Percentiles rank a stretch among this genome's conserved stretches.
Evolutionary conservation across 2,797 vertebrate genomes (phyloP).

Genomic region (Ptychadena robeensis): DNA sequence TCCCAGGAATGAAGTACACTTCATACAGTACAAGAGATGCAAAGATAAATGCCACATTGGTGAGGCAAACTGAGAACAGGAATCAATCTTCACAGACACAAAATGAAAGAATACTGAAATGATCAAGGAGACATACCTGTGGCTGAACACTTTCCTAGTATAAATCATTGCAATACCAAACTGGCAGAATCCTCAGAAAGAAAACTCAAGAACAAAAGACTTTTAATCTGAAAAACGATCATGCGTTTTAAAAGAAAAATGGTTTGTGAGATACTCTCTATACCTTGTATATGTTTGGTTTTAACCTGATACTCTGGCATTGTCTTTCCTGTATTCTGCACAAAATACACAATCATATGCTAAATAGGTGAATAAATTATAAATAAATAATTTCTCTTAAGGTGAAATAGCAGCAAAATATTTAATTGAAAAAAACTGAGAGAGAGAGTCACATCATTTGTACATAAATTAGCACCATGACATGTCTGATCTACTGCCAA

Average conservation of each 20-base stretch:
- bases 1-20: constrained; percentile 42
- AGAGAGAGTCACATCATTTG: no score
- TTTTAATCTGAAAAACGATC: constrained; percentile 56
- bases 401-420: not conserved
- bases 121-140: constrained; percentile 59
- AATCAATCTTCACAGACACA: constrained; percentile 59
- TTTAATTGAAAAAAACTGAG: not conserved
- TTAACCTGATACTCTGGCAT: constrained; percentile 16
- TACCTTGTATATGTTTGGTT: constrained; percentile 22
- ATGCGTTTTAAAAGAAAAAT: constrained; percentile 57
- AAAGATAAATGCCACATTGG: constrained; percentile 59
- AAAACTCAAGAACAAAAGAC: constrained; percentile 51
- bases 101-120: constrained; percentile 52
- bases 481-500: no score
- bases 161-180: constrained; percentile 54
- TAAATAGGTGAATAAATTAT: not conserved
- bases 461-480: no score
- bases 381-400: not conserved
- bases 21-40: constrained; percentile 59
- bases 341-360: not conserved
- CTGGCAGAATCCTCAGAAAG: constrained; percentile 43
- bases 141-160: constrained; percentile 53
- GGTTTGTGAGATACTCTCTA: constrained; percentile 46
- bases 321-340: not conserved
- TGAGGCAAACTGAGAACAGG: constrained; percentile 55